Percentiles rank a stretch among this genome's conserved stretches.
phyloP scores from a whole-genome alignment of 1,140 invertebrate species.

The Panagrolaimus sp. region DNA sequence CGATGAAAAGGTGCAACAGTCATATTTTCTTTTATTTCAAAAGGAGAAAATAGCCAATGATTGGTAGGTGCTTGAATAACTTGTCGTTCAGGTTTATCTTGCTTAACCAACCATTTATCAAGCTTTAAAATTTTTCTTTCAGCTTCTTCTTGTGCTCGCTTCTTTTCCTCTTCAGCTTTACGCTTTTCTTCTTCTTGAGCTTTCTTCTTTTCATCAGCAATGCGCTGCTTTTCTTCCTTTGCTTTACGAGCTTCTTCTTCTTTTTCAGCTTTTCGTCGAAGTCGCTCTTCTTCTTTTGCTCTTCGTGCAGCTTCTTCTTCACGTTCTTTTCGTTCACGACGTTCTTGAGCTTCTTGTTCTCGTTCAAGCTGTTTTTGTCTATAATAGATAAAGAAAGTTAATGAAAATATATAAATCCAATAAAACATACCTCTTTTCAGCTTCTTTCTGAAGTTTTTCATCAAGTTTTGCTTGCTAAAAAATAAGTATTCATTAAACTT shows the following conservation, averaged over 20 bases:
- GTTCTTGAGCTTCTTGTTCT: conserved; percentile 1
- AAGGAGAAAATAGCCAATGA: conserved; percentile 56
- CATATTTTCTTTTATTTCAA: conserved; percentile 80
- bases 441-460: too few relatives aligned
- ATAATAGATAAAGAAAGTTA: not conserved
- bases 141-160: conserved; percentile 5
- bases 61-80: not conserved
- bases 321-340: not conserved
- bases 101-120: conserved; percentile 46
- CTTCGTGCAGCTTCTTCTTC: conserved; percentile 8
- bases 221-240: conserved; percentile 66
- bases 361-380: not conserved
- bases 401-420: too few relatives aligned
- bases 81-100: not conserved
- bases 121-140: conserved; percentile 58
- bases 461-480: too few relatives aligned
- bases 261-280: conserved; percentile 64
- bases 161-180: not conserved
- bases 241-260: conserved; percentile 59
- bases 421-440: too few relatives aligned
- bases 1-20: conserved; percentile 69
- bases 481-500: not conserved
- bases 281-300: not conserved
- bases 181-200: conserved; percentile 12
- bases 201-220: not conserved